Base-by-base conservation (phyloP, 2,113 vertebrate species). In the Eolophus roseicapilla region DNA sequence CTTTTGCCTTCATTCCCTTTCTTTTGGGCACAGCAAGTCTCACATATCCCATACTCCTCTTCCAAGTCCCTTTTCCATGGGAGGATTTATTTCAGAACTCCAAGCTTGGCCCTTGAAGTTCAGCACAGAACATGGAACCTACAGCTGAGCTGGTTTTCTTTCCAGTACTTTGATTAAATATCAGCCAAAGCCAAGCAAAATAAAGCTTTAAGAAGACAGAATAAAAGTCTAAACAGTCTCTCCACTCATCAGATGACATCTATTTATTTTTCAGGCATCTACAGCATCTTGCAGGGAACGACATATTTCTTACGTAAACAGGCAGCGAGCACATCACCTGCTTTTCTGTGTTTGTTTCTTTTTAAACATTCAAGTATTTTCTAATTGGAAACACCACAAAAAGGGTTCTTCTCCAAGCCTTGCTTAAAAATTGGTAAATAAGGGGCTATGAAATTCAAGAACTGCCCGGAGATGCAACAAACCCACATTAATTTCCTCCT, bases 181-280 rank as follows among this genome's bases (percentile, higher is more conserved):
- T 27, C 49, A 90, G 55, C 47, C 55, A 59, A 93, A 90, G 9
- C 39, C 24, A 90, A 88, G 59, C 21, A 90, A 86, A 93, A 88
- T 7, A 83, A 92, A 86, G 80, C 53, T 86, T 75, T 49, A 68
- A 71, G 73, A 70, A 94, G 46, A 62, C 1, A 3, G 49, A 46
- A 75, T 24, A n/a, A 3, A 92, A 88, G 73, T 65, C 81, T 76
- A 63, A 92, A 81, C 62, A 86, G 47, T 20, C 43, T 63, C 80
- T 82, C 35, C 17, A 7, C 17, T 84, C 9, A 21, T 49, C 75
- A 81, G 11, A 20, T 75, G 46, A n/a, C 28, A 78, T 29, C 59
- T 71, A 71, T 70, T 95, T 93, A 75, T 84, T 96, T 84, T 92
- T 86, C 73, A 95, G 69, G 57, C 77, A 44, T 11, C 60, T 44